phyloP scores from a whole-genome alignment of 2,888 invertebrate genomes.

The Eupithecia abbreviata region DNA sequence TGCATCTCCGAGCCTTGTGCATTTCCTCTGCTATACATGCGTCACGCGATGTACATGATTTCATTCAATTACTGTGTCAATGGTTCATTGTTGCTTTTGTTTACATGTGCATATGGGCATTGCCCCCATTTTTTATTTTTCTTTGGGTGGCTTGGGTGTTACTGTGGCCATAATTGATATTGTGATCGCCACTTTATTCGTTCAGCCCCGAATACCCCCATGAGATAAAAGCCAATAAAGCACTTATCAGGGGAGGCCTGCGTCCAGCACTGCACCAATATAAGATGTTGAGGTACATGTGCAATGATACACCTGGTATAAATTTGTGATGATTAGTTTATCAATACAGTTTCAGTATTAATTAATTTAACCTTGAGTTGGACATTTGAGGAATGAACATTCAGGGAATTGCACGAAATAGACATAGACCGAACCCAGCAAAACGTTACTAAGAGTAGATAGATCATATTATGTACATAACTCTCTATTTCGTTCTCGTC shows the following conservation, averaged over 20 bases:
- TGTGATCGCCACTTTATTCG: no score
- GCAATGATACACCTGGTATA: not conserved
- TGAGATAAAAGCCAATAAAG: no score
- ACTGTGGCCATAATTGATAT: no score
- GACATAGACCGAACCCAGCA: not conserved
- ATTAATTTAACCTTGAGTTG: not conserved
- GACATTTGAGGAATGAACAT: no score
- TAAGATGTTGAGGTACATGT: no score
- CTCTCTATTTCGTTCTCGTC: not conserved
- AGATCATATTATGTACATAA: not conserved
- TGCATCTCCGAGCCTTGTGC: constrained; percentile 52
- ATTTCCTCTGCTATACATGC: constrained; percentile 52
- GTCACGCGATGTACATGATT: constrained; percentile 28
- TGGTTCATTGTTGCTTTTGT: constrained; percentile 14
- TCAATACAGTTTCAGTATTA: not conserved
- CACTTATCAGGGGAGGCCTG: no score
- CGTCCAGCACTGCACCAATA: no score
- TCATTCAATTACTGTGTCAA: constrained; percentile 16
- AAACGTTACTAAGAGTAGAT: not conserved
- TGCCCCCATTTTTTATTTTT: no score
- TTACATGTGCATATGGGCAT: not conserved
- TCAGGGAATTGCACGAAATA: no score
- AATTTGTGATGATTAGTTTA: not conserved
- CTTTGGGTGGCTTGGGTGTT: no score
- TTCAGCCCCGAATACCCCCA: no score